These are phyloP conservation scores for Hirudinaria manillensis DNA, from an alignment of 2,888 invertebrate genomes.

Conservation along the genomic window DNA sequence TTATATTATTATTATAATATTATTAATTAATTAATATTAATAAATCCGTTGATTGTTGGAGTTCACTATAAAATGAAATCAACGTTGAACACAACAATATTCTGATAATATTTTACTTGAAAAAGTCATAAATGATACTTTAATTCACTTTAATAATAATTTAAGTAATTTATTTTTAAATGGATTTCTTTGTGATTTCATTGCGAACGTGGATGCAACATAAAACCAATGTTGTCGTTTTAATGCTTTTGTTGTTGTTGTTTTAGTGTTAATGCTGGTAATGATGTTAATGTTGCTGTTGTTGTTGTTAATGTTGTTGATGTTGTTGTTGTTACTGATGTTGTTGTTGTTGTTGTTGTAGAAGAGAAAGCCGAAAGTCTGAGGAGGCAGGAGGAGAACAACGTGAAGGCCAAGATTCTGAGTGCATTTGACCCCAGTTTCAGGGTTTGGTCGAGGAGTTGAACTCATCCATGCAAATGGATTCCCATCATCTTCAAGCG, in stretches of 20 bases:
- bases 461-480: background rate
- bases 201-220: too few relatives aligned
- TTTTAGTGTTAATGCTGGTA: background rate
- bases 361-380: slow-evolving; percentile 15
- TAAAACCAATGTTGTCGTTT: too few relatives aligned
- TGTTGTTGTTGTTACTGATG: background rate
- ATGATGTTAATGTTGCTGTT: slow-evolving; percentile 7
- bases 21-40: too few relatives aligned
- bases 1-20: too few relatives aligned
- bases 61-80: too few relatives aligned
- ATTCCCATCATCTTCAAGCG: background rate
- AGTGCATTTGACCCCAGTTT: slow-evolving; percentile 27
- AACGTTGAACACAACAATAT: too few relatives aligned
- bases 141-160: too few relatives aligned
- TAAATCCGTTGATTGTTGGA: too few relatives aligned
- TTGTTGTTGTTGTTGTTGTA: slow-evolving; percentile 11
- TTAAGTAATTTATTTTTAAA: too few relatives aligned
- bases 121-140: too few relatives aligned
- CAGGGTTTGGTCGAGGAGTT: slow-evolving; percentile 10
- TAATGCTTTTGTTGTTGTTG: background rate
- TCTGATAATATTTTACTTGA: too few relatives aligned
- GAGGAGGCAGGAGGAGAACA: slow-evolving; percentile 17
- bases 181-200: too few relatives aligned
- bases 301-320: background rate
- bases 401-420: slow-evolving; percentile 14